Percentiles rank a stretch among this genome's conserved stretches.
Evolutionary conservation across 2,888 invertebrate genomes (phyloP).

Genomic region (Tortrix viridana): DNA sequence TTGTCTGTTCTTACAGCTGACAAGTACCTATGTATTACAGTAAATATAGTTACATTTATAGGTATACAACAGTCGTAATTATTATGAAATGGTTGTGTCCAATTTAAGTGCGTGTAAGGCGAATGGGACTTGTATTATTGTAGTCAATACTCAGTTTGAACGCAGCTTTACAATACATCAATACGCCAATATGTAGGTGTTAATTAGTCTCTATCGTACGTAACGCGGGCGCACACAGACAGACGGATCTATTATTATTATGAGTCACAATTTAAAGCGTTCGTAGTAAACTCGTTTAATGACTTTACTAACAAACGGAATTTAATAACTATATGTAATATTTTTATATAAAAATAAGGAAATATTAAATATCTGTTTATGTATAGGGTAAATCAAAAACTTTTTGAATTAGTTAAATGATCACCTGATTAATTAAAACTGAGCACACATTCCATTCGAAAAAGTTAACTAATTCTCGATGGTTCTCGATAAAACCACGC

Average conservation of each 20-base stretch:
- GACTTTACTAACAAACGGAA: background rate
- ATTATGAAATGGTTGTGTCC: too few species aligned
- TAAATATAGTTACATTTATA: too few species aligned
- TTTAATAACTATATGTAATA: too few species aligned
- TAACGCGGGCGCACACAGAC: constrained; percentile 1
- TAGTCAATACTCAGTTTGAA: constrained; percentile 8
- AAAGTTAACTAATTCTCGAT: background rate
- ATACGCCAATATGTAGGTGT: constrained; percentile 36
- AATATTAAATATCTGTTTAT: too few species aligned
- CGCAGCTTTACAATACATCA: constrained; percentile 30
- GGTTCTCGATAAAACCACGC: constrained; percentile 50
- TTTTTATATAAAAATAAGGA: too few species aligned
- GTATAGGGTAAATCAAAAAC: background rate
- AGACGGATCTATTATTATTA: background rate
- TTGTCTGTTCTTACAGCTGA: too few species aligned
- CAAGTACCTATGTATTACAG: too few species aligned
- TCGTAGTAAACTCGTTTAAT: background rate
- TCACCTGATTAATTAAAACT: background rate
- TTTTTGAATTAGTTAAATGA: background rate
- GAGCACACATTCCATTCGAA: background rate
- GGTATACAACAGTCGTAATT: too few species aligned
- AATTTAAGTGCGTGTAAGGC: too few species aligned
- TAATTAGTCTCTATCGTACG: constrained; percentile 40
- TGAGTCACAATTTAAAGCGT: background rate
- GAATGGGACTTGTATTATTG: too few species aligned